A percentile compares a stretch with the other conserved stretches of the same genome.
Conservation (phyloP, 2,797 vertebrate species). For the Acipenser ruthenus region DNA sequence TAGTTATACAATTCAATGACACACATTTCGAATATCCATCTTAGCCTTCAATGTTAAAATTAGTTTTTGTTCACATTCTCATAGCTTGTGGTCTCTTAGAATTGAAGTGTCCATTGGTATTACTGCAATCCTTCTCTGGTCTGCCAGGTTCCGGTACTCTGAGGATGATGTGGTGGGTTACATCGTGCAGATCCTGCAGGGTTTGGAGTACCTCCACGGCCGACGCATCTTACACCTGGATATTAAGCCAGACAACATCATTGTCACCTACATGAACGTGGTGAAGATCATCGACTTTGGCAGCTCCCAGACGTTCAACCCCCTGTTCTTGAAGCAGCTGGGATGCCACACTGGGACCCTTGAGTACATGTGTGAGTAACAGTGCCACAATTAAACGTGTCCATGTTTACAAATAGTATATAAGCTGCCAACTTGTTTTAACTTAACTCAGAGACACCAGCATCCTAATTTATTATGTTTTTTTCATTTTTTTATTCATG, state of each 20-base stretch:
- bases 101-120: not conserved
- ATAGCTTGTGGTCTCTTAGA: not conserved
- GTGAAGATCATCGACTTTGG: constrained; percentile 97
- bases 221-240: constrained; percentile 86
- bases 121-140: constrained; percentile 1
- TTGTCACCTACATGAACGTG: constrained; percentile 78
- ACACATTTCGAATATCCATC: too few species aligned
- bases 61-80: too few species aligned
- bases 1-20: too few species aligned
- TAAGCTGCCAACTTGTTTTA: too few species aligned
- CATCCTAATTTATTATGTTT: too few species aligned
- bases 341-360: constrained; percentile 79
- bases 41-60: too few species aligned
- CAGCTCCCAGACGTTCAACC: constrained; percentile 85
- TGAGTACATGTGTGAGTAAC: constrained; percentile 88
- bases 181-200: constrained; percentile 82
- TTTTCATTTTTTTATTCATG: too few species aligned
- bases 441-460: too few species aligned
- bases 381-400: not conserved
- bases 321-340: constrained; percentile 82
- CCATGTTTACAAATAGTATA: too few species aligned
- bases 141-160: constrained; percentile 84
- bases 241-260: constrained; percentile 89
- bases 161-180: constrained; percentile 92
- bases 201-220: constrained; percentile 85